phyloP scores from a whole-genome alignment of 2,797 vertebrate species.

The Onychomys arenicola region DNA sequence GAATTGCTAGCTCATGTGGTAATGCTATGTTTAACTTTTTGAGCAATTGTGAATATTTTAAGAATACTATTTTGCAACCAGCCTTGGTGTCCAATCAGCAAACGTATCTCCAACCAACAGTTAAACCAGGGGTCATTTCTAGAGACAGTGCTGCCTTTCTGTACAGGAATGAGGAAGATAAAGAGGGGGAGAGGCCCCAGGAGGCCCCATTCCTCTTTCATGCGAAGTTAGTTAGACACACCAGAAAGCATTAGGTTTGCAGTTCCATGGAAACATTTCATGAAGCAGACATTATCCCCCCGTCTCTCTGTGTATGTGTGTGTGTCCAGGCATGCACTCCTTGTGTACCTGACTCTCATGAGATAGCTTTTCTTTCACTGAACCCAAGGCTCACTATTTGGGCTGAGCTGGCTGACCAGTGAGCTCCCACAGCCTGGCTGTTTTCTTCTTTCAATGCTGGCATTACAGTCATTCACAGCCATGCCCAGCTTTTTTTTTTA shows the following conservation, averaged over 20 bases:
- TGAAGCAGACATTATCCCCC: background rate
- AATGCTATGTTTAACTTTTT: slow-evolving; percentile 5
- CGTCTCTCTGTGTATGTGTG: background rate
- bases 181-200: background rate
- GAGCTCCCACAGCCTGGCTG: background rate
- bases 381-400: background rate
- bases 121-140: background rate
- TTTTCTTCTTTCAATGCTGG: background rate
- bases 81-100: background rate
- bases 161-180: background rate
- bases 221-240: background rate
- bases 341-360: background rate
- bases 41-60: slow-evolving; percentile 2
- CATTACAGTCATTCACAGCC: background rate
- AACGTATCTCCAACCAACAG: background rate
- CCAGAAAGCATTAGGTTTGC: too few species aligned
- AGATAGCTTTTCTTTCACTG: background rate
- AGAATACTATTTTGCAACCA: background rate
- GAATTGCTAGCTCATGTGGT: background rate
- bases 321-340: background rate
- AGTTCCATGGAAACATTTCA: background rate
- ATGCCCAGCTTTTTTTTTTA: background rate
- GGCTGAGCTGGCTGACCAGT: background rate
- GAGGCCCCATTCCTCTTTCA: background rate
- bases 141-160: background rate